A percentile compares a stretch with the other conserved stretches of the same genome.
These are phyloP conservation scores for Cremastinae sp. DNA, from an alignment of 2,888 invertebrate species.

Conservation along the genomic window DNA sequence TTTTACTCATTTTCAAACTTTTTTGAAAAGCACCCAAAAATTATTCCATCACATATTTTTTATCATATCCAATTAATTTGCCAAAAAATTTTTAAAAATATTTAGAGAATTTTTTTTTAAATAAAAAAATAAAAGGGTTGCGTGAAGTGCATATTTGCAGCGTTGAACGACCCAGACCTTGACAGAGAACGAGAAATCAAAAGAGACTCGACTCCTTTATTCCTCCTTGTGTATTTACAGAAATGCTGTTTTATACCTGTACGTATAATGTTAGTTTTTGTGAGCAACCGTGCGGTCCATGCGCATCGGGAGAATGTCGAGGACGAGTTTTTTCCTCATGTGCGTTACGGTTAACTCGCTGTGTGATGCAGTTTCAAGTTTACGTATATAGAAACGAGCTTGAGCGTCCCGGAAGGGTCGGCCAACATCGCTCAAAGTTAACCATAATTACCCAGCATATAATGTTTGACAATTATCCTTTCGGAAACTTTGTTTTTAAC, in stretches of 20 bases:
- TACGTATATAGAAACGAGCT: slow-evolving; percentile 30
- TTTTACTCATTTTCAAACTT: no score
- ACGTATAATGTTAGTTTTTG: not conserved
- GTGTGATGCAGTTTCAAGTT: slow-evolving; percentile 35
- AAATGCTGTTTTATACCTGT: slow-evolving; percentile 14
- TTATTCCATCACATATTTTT: no score
- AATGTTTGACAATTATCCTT: not conserved
- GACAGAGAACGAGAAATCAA: slow-evolving; percentile 41
- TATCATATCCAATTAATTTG: no score
- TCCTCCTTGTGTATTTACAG: slow-evolving; percentile 32
- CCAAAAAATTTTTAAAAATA: no score
- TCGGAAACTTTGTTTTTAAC: no score
- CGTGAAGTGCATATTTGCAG: slow-evolving; percentile 37
- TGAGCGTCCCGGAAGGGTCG: no score
- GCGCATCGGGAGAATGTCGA: slow-evolving; percentile 58
- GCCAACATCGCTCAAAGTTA: not conserved
- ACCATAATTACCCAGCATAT: not conserved
- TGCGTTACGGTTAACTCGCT: slow-evolving; percentile 63
- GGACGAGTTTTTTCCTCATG: slow-evolving; percentile 63
- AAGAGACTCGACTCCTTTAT: slow-evolving; percentile 15
- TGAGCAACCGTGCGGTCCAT: slow-evolving; percentile 28
- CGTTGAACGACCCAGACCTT: slow-evolving; percentile 48
- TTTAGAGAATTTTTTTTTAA: no score
- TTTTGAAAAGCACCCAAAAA: no score
- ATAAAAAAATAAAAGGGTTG: slow-evolving; percentile 4